These are phyloP conservation scores for Bryconaethiops microstoma DNA, from an alignment of 2,797 vertebrate species.

Conservation along the genomic window DNA sequence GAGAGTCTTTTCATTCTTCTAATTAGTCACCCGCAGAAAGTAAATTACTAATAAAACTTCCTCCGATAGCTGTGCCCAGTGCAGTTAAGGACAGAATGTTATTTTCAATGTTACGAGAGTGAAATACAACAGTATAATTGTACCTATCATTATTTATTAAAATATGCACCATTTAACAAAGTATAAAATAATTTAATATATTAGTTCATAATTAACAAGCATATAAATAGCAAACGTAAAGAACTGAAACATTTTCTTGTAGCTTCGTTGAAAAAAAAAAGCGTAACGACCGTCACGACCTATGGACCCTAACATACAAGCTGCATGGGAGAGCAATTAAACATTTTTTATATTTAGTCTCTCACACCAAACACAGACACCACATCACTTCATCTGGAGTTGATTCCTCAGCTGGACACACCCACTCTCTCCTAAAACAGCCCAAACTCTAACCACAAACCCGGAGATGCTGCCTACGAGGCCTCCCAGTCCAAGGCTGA, in stretches of 20 bases:
- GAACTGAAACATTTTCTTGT: background rate
- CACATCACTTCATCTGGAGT: constrained; percentile 35
- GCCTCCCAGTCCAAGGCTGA: constrained; percentile 11
- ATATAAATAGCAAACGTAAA: background rate
- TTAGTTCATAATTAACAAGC: too few relatives aligned
- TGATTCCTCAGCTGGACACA: constrained; percentile 44
- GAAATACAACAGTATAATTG: background rate
- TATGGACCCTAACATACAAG: background rate
- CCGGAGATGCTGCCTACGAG: constrained; percentile 33
- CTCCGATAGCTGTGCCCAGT: background rate
- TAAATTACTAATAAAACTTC: background rate
- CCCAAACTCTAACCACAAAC: constrained; percentile 43
- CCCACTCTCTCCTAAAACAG: constrained; percentile 40
- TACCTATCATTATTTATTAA: too few relatives aligned
- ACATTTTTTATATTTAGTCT: constrained; percentile 28
- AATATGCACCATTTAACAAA: too few relatives aligned
- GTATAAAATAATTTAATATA: too few relatives aligned
- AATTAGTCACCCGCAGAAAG: constrained; percentile 1
- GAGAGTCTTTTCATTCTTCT: constrained; percentile 19
- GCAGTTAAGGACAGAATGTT: background rate
- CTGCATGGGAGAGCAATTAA: background rate
- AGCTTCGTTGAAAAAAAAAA: too few relatives aligned
- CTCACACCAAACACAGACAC: constrained; percentile 24
- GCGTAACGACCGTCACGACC: too few relatives aligned
- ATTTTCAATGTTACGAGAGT: background rate